Base-by-base conservation (phyloP, 1,140 invertebrate species). In the Asbolus verrucosus region DNA sequence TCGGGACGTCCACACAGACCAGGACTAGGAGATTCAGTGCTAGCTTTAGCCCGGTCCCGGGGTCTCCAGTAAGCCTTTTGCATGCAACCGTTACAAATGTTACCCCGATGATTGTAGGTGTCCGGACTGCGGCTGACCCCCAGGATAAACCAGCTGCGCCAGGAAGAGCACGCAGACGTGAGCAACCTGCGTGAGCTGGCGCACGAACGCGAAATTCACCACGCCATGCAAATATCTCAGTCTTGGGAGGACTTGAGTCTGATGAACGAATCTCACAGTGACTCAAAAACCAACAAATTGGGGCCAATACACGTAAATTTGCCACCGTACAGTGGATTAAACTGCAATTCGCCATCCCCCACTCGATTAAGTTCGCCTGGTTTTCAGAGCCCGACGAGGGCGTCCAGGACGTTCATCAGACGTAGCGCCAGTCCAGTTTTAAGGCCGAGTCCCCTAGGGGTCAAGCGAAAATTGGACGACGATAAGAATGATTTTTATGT, bases 171-270 rank as follows among this genome's bases (percentile, higher is more conserved):
- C 77, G 89, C 92, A 16, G 93, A 95, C 79, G 86, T 92, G 1
- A 87, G 85, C 75, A 91, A 92, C 75, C 88, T 87, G 41, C 84
- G 93, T 50, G 94, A 96, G 83, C 89, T 91, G 36, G 93, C 92
- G n/a, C 93, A 95, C 81, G 94, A 97, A 84, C 87, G 91, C 41
- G 93, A 95, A 83, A 87, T 94, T 59, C 92, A 94, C 78, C 90
- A 89, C 77, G 90, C 92, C 70, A 93, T 96, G 86, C 91, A 93
- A 81, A 95, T 96, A 82, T 95, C 93, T 0, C 93, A 93, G 79
- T 95, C 93, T 11, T 95, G 92, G 87, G 93, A 95, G 81, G 93
- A 95, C 83, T 84, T 96, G 1, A 91, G 90, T 0, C 82, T 95
- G 19, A 90, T 94, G 69, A 85, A 86, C 1, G 88, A 89, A 75